A percentile compares a stretch with the other conserved stretches of the same genome.
phyloP scores from a whole-genome alignment of 2,888 invertebrate species.

The Coenonympha arcania region DNA sequence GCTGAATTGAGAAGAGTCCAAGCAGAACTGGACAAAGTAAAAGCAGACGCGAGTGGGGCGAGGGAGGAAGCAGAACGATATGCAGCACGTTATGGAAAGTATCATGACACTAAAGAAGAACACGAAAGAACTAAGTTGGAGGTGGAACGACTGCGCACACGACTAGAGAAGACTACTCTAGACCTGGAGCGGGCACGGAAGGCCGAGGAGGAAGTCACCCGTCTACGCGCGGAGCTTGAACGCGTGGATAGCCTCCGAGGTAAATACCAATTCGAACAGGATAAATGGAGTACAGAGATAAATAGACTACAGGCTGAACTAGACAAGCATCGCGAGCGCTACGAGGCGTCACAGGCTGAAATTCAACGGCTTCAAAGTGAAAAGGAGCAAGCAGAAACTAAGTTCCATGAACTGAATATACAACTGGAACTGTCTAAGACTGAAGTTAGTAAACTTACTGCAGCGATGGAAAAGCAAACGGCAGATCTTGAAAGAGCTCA shows the following conservation, averaged over 20 bases:
- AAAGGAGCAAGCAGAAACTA: constrained; percentile 80
- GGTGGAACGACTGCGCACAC: constrained; percentile 84
- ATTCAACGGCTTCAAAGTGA: constrained; percentile 78
- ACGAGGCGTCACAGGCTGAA: constrained; percentile 82
- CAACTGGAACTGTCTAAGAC: constrained; percentile 86
- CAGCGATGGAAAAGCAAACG: constrained; percentile 85
- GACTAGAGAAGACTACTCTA: constrained; percentile 84
- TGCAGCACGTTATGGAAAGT: constrained; percentile 81
- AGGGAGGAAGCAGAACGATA: constrained; percentile 85
- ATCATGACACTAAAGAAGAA: constrained; percentile 84
- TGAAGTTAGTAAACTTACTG: constrained; percentile 82
- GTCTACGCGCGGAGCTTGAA: constrained; percentile 80
- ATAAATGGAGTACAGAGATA: constrained; percentile 74
- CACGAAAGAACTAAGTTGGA: constrained; percentile 84
- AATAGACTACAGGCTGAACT: constrained; percentile 84
- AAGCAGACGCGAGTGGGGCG: constrained; percentile 82
- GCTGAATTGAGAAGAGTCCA: constrained; percentile 87
- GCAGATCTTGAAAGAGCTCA: constrained; percentile 86
- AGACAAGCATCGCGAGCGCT: constrained; percentile 83
- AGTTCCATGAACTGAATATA: constrained; percentile 83
- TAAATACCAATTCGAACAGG: constrained; percentile 75
- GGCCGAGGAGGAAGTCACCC: constrained; percentile 77
- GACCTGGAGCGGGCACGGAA: constrained; percentile 85
- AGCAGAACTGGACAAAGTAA: constrained; percentile 80
- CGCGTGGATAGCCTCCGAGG: constrained; percentile 81